These are phyloP conservation scores for Marronus borbonicus DNA, from an alignment of 2,888 invertebrate genomes.

Conservation along the genomic window DNA sequence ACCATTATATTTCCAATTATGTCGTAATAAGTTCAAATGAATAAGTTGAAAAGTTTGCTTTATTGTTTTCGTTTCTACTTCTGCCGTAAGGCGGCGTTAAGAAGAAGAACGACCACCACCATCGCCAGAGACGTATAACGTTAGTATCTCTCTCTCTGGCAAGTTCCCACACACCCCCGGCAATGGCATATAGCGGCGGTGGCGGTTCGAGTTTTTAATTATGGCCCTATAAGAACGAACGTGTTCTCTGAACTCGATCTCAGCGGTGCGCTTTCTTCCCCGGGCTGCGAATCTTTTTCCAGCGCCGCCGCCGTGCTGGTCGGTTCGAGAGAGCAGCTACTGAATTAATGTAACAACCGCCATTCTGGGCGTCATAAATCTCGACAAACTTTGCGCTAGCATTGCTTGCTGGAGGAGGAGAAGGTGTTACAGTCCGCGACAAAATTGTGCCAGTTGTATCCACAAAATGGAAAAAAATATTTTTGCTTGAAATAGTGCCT, in stretches of 20 bases:
- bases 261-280: neutral
- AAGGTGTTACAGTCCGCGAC: too few species aligned
- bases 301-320: neutral
- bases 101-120: neutral
- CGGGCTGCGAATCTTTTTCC: neutral
- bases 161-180: too few species aligned
- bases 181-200: neutral
- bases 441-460: too few species aligned
- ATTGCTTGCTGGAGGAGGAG: neutral
- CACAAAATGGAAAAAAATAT: too few species aligned
- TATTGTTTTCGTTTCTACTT: slow-evolving; percentile 47
- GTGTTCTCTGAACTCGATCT: neutral
- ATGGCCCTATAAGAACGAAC: slow-evolving; percentile 26
- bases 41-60: slow-evolving; percentile 44
- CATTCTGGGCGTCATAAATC: slow-evolving; percentile 38
- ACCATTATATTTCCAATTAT: slow-evolving; percentile 46
- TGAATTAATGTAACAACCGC: slow-evolving; percentile 34
- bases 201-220: slow-evolving; percentile 40
- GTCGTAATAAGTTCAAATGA: slow-evolving; percentile 41
- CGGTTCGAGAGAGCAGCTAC: slow-evolving; percentile 15
- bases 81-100: neutral
- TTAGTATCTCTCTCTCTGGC: too few species aligned
- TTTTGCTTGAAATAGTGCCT: too few species aligned
- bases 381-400: slow-evolving; percentile 15
- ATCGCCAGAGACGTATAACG: neutral